Percentiles rank a stretch among this genome's conserved stretches.
These are phyloP conservation scores for Clupea harengus DNA, from an alignment of 2,113 vertebrate genomes.

Conservation along the genomic window DNA sequence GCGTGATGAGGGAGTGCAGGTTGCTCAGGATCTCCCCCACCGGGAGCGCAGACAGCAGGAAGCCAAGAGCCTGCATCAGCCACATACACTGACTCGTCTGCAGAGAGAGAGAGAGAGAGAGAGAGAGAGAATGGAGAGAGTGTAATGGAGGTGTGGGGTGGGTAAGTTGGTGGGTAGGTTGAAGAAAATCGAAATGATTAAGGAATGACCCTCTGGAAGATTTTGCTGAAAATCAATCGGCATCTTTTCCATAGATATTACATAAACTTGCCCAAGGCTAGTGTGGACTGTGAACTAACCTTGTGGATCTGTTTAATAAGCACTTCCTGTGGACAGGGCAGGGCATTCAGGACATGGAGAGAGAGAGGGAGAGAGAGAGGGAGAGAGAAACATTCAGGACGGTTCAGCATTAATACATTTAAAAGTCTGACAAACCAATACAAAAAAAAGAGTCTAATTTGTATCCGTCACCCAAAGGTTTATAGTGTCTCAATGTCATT, in stretches of 20 bases:
- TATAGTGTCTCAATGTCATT: neutral
- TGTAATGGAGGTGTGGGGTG: no score
- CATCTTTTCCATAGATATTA: neutral
- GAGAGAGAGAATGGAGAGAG: neutral
- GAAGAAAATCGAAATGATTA: no score
- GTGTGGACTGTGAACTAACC: slow-evolving; percentile 70
- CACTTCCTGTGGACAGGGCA: slow-evolving; percentile 84
- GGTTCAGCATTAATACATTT: neutral
- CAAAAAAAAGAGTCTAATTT: neutral
- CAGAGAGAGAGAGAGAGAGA: slow-evolving; percentile 6
- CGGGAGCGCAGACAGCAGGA: slow-evolving; percentile 93
- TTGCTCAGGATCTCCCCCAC: slow-evolving; percentile 97
- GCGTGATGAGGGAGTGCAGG: slow-evolving; percentile 94
- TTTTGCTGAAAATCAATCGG: neutral
- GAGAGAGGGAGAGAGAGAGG: slow-evolving; percentile 11
- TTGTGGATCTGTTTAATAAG: slow-evolving; percentile 99
- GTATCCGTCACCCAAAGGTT: neutral
- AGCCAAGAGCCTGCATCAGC: slow-evolving; percentile 98
- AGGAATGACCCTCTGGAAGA: neutral
- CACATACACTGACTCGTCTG: slow-evolving; percentile 99
- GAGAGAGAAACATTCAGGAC: neutral
- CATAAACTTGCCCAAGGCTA: neutral
- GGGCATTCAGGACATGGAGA: slow-evolving; percentile 27
- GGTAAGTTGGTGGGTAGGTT: no score
- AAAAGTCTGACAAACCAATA: no score